A percentile compares a stretch with the other conserved stretches of the same genome.
These are phyloP conservation scores for Isoperla grammatica DNA, from an alignment of 2,888 invertebrate species.

Conservation along the genomic window DNA sequence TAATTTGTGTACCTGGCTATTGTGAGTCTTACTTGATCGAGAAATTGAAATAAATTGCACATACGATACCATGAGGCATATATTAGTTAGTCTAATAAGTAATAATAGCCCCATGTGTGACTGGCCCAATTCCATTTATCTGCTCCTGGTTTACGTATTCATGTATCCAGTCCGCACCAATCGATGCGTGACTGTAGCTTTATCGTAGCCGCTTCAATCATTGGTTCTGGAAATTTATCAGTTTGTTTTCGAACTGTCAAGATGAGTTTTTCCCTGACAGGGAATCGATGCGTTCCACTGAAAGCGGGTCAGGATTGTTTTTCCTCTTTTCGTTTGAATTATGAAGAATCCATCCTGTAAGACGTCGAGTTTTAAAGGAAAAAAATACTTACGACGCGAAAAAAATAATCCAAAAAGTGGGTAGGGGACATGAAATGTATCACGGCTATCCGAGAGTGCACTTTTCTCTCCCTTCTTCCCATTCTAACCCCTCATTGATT, in stretches of 20 bases:
- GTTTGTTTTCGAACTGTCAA: conserved; percentile 4
- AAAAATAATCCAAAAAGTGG: conserved; percentile 2
- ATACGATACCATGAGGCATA: no score
- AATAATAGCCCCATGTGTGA: no score
- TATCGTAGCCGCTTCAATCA: neutral
- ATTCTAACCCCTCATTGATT: conserved; percentile 18
- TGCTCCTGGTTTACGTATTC: no score
- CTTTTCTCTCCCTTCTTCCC: neutral
- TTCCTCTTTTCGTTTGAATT: neutral
- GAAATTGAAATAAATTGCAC: no score
- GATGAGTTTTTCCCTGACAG: neutral
- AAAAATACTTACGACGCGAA: neutral
- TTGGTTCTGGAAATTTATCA: neutral
- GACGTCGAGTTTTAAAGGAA: neutral
- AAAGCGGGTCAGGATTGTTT: neutral
- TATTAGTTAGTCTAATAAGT: no score
- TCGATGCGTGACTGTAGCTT: no score
- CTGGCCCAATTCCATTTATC: no score
- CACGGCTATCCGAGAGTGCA: conserved; percentile 4
- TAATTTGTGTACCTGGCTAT: no score
- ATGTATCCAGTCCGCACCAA: no score
- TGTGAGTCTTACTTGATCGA: no score
- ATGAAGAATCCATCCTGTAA: neutral
- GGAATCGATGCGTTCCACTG: no score
- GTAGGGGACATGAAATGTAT: conserved; percentile 2